Percentiles rank a stretch among this genome's conserved stretches.
Conservation (phyloP, 2,113 vertebrate species). For the Malurus cyaneus region DNA sequence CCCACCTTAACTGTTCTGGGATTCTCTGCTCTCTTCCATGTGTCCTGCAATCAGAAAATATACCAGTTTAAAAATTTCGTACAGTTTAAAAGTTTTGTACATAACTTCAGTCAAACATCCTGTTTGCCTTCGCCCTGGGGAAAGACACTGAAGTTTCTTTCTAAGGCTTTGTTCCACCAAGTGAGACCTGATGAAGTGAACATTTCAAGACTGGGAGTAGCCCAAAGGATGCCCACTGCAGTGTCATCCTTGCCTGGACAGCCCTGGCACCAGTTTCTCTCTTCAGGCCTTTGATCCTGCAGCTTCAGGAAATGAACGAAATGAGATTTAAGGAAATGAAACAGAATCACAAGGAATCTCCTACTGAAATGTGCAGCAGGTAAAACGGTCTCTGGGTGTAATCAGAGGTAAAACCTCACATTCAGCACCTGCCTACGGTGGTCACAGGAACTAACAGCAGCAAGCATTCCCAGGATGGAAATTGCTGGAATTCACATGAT, state of each 20-base stretch:
- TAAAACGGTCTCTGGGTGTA: background rate
- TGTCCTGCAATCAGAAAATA: no score
- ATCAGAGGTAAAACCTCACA: background rate
- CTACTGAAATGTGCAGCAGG: background rate
- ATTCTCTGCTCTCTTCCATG: background rate
- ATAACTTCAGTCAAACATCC: no score
- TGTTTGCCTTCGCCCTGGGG: no score
- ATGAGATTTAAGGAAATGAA: background rate
- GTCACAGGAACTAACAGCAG: background rate
- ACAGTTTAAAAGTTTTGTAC: no score
- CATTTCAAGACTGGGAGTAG: no score
- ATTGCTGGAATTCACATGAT: no score
- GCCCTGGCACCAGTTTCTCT: background rate
- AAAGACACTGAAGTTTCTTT: no score
- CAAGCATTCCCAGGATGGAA: background rate
- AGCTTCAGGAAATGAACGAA: background rate
- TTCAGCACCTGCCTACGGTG: background rate
- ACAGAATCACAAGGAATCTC: background rate
- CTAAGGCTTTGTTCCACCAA: no score
- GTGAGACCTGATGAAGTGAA: no score
- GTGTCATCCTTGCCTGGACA: fast-evolving
- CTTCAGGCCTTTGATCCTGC: background rate
- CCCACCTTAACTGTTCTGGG: no score
- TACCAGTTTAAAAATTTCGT: no score
- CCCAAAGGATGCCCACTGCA: background rate